Conservation (phyloP, 1,140 invertebrate species). For the Aricia agestis region DNA sequence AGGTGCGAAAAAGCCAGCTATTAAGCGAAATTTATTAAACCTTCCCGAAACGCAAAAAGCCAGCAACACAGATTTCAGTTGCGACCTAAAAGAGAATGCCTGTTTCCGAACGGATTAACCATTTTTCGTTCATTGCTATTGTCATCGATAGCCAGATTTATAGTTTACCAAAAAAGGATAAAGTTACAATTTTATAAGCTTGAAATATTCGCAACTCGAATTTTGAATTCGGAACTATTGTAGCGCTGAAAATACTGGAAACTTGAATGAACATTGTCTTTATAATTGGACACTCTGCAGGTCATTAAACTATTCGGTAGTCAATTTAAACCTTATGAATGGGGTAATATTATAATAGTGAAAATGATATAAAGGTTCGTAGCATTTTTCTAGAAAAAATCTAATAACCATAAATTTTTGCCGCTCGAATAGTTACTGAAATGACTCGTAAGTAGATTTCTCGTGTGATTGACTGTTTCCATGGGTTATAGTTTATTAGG, state of each 20-base stretch:
- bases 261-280: neutral
- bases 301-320: neutral
- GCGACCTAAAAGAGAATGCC: slow-evolving; percentile 30
- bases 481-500: neutral
- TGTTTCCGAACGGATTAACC: slow-evolving; percentile 27
- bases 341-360: neutral
- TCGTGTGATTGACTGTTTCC: neutral
- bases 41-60: slow-evolving; percentile 32
- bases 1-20: slow-evolving; percentile 65
- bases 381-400: neutral
- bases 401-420: neutral
- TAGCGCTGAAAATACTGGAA: neutral
- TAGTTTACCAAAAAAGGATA: slow-evolving; percentile 17
- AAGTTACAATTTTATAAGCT: slow-evolving; percentile 19
- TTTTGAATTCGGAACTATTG: slow-evolving; percentile 29
- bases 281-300: neutral
- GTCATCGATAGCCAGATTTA: slow-evolving; percentile 27
- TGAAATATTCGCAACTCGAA: slow-evolving; percentile 28
- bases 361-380: neutral
- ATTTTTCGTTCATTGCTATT: slow-evolving; percentile 25
- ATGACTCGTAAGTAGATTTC: neutral
- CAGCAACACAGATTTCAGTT: slow-evolving; percentile 28
- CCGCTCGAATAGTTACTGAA: neutral
- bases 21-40: slow-evolving; percentile 66
- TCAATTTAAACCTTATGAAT: neutral